Evolutionary conservation across 1,140 invertebrate genomes (phyloP), one percentile per base, ranked within the genome.

Genomic region (Rhynchophorus ferrugineus): DNA sequence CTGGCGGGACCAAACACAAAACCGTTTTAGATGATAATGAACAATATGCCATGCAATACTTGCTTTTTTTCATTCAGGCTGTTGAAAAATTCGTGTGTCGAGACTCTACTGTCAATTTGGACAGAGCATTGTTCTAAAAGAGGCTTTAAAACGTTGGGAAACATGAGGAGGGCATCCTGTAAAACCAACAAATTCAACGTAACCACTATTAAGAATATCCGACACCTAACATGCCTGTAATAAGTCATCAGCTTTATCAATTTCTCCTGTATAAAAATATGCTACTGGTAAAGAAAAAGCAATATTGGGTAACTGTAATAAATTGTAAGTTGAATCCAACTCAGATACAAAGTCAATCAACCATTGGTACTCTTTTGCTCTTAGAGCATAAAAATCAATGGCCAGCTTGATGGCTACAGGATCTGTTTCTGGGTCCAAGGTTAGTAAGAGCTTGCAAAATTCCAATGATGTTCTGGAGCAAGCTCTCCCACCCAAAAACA

Each of bases 351-450:
- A 83, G 39, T 90, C 75, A 3, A 85, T 73, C 0, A 92, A 73
- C 84, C 91, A 95, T n/a, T 79, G 70, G 64, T 86, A 89, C 71
- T 95, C 85, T 44, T 80, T 80, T 38, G 85, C 79, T 51, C 87
- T 72, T 24, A 96, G 63, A 0, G 92, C 91, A 67, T 92, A 90
- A 56, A 89, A 91, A 67, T 96, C 92, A 2, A 97, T 81, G 56
- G 85, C 77, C 16, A 95, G 73, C 24, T 90, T 72, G 7, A 87
- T 77, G 18, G 83, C 88, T 49, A 95, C 63, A 1, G 93, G 93
- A 73, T 97, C 93, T 22, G 69, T 75, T 21, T 86, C 82, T 1
- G 90, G 89, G 68, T 94, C 89, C 17, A 95, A 67, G 36, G 85
- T 87, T 22, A 87, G 68, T 19, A 87, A 68, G 17, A 89, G 61